Percentiles rank a stretch among this genome's conserved stretches.
Conservation (phyloP, 1,140 invertebrate species). For the Linepithema humile region DNA sequence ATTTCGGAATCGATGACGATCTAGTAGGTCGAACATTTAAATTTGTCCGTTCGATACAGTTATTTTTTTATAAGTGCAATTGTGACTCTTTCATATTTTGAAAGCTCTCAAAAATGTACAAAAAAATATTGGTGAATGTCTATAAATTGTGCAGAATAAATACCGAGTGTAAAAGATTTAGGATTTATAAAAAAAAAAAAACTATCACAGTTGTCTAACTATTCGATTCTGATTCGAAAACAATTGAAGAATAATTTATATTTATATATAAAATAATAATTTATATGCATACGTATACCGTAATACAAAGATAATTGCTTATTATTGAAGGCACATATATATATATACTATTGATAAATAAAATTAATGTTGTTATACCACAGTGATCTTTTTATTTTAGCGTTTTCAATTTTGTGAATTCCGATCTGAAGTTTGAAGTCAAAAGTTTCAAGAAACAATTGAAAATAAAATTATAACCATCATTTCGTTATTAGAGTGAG, state of each 20-base stretch:
- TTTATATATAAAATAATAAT: slow-evolving; percentile 49
- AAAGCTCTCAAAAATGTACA: not conserved
- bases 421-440: not conserved
- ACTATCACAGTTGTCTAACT: not conserved
- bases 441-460: not conserved
- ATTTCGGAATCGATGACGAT: slow-evolving; percentile 43
- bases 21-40: not conserved
- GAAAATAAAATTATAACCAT: slow-evolving; percentile 8
- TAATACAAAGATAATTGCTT: slow-evolving; percentile 33
- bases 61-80: slow-evolving; percentile 1
- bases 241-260: slow-evolving; percentile 38
- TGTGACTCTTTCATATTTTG: slow-evolving; percentile 6
- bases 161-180: not conserved
- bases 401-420: not conserved
- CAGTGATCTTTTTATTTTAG: slow-evolving; percentile 1
- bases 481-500: not conserved
- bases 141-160: slow-evolving; percentile 22
- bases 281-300: slow-evolving; percentile 35
- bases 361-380: slow-evolving; percentile 45
- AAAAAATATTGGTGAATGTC: not conserved
- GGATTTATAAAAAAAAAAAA: slow-evolving; percentile 2
- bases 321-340: slow-evolving; percentile 22
- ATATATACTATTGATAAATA: slow-evolving; percentile 50
- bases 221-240: not conserved
- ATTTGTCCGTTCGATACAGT: not conserved